These are phyloP conservation scores for Lycopodina hypogea DNA, from an alignment of 37 sponge, comb jelly and placozoan genomes.

Conservation along the genomic window DNA sequence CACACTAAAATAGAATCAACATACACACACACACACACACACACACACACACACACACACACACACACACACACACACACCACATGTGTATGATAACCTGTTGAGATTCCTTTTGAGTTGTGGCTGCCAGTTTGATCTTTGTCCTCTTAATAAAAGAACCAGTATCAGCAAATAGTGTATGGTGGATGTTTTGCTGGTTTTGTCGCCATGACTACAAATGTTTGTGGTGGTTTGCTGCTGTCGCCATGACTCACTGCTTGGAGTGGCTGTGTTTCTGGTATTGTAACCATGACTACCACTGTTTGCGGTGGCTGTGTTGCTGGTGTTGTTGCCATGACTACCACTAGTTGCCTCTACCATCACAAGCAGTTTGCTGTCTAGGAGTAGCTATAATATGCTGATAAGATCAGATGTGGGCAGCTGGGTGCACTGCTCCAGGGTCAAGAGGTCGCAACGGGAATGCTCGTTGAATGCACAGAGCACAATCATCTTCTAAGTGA, in stretches of 20 bases:
- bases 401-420: slow-evolving; percentile 43
- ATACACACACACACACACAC: no score
- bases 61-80: no score
- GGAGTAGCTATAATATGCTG: slow-evolving; percentile 44
- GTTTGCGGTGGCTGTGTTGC: no score
- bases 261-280: no score
- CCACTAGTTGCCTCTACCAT: neutral
- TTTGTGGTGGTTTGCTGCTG: no score
- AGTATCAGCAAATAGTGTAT: slow-evolving; percentile 35
- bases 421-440: slow-evolving; percentile 38
- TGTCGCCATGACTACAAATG: neutral
- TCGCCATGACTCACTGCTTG: no score
- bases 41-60: no score
- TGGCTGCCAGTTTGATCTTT: slow-evolving; percentile 80
- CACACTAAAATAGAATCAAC: no score
- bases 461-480: slow-evolving; percentile 66
- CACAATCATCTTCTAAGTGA: slow-evolving; percentile 70
- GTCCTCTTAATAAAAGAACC: slow-evolving; percentile 76
- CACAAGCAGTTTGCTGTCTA: slow-evolving; percentile 52
- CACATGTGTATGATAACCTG: slow-evolving; percentile 15
- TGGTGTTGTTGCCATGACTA: no score
- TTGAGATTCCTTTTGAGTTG: slow-evolving; percentile 55
- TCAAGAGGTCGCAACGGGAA: slow-evolving; percentile 13
- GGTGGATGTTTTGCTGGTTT: neutral
- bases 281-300: no score